A percentile compares a stretch with the other conserved stretches of the same genome.
These are phyloP conservation scores for Cliona cf. orientalis DNA, from an alignment of 37 sponge, comb jelly and placozoan genomes.

Conservation along the genomic window DNA sequence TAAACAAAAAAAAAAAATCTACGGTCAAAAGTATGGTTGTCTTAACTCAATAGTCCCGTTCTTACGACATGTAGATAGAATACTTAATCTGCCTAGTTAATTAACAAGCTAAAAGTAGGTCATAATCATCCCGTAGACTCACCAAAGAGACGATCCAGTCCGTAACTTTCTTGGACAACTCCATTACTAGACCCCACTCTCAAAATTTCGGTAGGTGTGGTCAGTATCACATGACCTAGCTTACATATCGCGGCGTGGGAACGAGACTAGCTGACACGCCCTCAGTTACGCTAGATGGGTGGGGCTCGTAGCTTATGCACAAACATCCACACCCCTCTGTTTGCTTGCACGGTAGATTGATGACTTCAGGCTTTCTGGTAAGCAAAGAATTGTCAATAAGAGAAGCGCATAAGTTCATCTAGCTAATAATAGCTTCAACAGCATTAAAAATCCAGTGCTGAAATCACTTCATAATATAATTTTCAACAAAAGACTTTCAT, in stretches of 20 bases:
- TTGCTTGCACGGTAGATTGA: neutral
- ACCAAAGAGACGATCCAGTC: neutral
- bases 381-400: no score
- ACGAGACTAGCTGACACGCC: neutral
- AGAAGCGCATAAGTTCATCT: no score
- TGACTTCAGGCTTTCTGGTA: no score
- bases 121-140: neutral
- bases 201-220: neutral
- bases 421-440: no score
- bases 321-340: neutral
- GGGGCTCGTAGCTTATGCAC: neutral
- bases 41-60: no score
- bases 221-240: neutral
- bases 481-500: no score
- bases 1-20: neutral
- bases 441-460: no score
- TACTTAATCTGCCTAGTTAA: no score
- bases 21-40: neutral
- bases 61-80: no score
- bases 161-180: neutral
- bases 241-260: neutral
- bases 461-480: no score
- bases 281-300: neutral
- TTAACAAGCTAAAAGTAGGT: no score
- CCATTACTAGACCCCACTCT: neutral